A percentile compares a stretch with the other conserved stretches of the same genome.
These are phyloP conservation scores for Mesorhabditis sp. DNA, from an alignment of 2,888 invertebrate species.

Conservation along the genomic window DNA sequence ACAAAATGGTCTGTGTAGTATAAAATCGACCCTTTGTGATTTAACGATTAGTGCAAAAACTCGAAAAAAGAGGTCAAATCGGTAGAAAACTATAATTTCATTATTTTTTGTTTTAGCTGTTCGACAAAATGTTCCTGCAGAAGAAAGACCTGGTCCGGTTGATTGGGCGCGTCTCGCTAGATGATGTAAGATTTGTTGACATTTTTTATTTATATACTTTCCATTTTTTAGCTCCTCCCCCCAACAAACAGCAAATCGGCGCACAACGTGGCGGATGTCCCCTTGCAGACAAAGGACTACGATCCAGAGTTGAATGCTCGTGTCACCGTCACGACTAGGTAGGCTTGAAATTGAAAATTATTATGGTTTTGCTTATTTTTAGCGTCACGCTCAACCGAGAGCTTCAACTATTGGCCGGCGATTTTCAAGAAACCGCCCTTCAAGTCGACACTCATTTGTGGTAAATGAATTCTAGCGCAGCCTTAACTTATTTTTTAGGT, in stretches of 20 bases:
- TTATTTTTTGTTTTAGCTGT: conserved; percentile 37
- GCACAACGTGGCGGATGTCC: conserved; percentile 54
- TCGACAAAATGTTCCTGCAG: conserved; percentile 60
- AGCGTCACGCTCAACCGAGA: conserved; percentile 56
- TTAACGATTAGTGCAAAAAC: too few relatives aligned
- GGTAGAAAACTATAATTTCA: not conserved
- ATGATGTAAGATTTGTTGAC: conserved; percentile 19
- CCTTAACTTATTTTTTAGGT: not conserved
- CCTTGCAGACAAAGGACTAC: conserved; percentile 46
- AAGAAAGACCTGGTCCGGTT: conserved; percentile 55
- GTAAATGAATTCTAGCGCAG: too few relatives aligned
- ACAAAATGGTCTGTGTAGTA: not conserved
- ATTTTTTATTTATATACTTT: not conserved
- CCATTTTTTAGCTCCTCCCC: conserved; percentile 51
- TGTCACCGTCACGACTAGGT: conserved; percentile 55
- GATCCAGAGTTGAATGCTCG: conserved; percentile 40
- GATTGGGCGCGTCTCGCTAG: conserved; percentile 33
- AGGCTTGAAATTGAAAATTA: conserved; percentile 1
- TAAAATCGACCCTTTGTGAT: not conserved
- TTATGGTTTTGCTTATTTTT: conserved; percentile 9
- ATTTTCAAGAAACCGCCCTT: conserved; percentile 33
- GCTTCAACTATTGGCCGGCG: conserved; percentile 53
- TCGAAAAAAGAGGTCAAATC: too few relatives aligned
- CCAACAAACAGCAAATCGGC: conserved; percentile 56
- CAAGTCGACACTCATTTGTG: conserved; percentile 48